Evolutionary conservation across 2,888 invertebrate species (phyloP).

Genomic region (Silvanus unidentatus): DNA sequence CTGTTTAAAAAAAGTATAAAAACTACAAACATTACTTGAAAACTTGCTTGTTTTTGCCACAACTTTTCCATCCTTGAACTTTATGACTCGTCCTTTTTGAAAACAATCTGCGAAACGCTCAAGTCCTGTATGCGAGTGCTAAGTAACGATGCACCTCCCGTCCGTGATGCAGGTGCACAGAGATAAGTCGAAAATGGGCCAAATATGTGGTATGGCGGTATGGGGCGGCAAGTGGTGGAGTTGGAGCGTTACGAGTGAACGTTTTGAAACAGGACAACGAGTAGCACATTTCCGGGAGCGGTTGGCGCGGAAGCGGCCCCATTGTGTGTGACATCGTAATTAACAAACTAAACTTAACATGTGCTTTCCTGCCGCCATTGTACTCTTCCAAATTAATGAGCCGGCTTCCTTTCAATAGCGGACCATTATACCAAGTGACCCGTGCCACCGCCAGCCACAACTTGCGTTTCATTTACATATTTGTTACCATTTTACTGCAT

Average conservation of each 20-base stretch:
- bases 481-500: too few relatives aligned
- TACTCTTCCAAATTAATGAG: conserved; percentile 47
- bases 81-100: conserved; percentile 1
- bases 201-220: too few relatives aligned
- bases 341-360: conserved; percentile 52
- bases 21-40: too few relatives aligned
- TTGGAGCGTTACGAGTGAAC: conserved; percentile 22
- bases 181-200: too few relatives aligned
- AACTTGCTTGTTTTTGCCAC: too few relatives aligned
- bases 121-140: background rate
- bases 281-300: conserved; percentile 42
- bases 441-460: conserved; percentile 25
- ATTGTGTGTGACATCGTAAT: conserved; percentile 48
- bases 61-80: background rate
- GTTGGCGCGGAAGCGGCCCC: conserved; percentile 42
- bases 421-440: conserved; percentile 43
- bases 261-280: conserved; percentile 38
- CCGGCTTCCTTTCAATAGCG: conserved; percentile 45
- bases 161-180: too few relatives aligned
- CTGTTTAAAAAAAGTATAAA: too few relatives aligned
- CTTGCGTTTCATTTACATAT: conserved; percentile 2
- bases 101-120: conserved; percentile 8
- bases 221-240: conserved; percentile 7
- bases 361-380: conserved; percentile 51
- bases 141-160: background rate